Evolutionary conservation across 2,797 vertebrate species (phyloP).

Genomic region (Brachyalestes nurse): DNA sequence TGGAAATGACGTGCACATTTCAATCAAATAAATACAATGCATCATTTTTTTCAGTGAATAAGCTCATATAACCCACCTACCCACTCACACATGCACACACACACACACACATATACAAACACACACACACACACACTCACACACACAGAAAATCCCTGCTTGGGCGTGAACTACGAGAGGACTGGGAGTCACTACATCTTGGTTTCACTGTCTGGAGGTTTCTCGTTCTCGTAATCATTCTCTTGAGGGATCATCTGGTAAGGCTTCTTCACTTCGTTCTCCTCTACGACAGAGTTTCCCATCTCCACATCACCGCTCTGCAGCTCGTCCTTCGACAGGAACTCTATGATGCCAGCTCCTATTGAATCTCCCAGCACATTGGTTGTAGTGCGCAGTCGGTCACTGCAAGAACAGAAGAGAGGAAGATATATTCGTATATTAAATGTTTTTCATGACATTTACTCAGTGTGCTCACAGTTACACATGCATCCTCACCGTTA

Average conservation of each 20-base stretch:
- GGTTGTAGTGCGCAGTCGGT: conserved; percentile 95
- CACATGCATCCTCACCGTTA: too few relatives aligned
- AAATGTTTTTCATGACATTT: too few relatives aligned
- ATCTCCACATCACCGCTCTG: conserved; percentile 89
- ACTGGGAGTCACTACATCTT: conserved; percentile 84
- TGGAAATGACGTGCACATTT: not conserved
- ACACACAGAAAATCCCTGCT: conserved; percentile 37
- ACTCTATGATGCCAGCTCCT: conserved; percentile 95
- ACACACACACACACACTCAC: not conserved
- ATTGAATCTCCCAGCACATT: conserved; percentile 96
- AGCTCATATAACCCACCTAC: too few relatives aligned
- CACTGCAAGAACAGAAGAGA: conserved; percentile 71
- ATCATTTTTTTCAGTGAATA: not conserved
- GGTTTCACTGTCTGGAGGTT: conserved; percentile 88
- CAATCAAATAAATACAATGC: not conserved
- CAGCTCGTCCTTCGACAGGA: conserved; percentile 91
- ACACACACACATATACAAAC: not conserved
- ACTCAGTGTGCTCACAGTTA: too few relatives aligned
- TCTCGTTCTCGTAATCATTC: conserved; percentile 86
- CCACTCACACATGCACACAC: too few relatives aligned
- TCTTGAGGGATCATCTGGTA: conserved; percentile 95
- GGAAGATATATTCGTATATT: not conserved
- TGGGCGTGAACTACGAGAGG: conserved; percentile 3
- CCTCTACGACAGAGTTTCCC: conserved; percentile 95
- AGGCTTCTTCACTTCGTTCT: conserved; percentile 95